These are phyloP conservation scores for Barypeithes pellucidus DNA, from an alignment of 2,888 invertebrate species.

Conservation along the genomic window DNA sequence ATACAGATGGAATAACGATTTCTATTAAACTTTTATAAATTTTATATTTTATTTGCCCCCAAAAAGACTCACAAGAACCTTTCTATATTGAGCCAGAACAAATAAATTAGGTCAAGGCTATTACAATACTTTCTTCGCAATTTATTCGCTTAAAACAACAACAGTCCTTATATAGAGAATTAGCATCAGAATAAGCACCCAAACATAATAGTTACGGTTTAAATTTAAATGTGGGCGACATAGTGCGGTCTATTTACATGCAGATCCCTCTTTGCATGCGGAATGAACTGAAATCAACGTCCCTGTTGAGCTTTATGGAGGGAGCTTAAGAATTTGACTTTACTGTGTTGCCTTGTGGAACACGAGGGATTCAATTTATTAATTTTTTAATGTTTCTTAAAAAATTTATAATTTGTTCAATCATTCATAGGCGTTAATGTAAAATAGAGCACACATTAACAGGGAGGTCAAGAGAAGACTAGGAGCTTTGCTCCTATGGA, in stretches of 20 bases:
- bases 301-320: constrained; percentile 16
- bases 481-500: no score
- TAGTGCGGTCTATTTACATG: constrained; percentile 27
- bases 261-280: constrained; percentile 30
- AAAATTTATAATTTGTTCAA: no score
- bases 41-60: no score
- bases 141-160: background rate
- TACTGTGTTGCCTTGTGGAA: background rate
- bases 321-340: constrained; percentile 29
- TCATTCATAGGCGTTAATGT: no score
- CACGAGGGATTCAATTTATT: no score
- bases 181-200: constrained; percentile 41
- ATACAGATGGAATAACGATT: no score
- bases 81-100: no score
- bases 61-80: no score
- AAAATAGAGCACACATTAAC: background rate
- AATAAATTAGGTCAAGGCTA: no score
- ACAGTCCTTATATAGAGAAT: constrained; percentile 22
- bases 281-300: constrained; percentile 25
- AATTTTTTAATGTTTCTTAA: no score
- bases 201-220: constrained; percentile 40
- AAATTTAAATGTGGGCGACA: constrained; percentile 31
- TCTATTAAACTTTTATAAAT: no score
- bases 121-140: background rate
- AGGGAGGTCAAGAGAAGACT: background rate